These are phyloP conservation scores for Acleris holmiana DNA, from an alignment of 2,888 invertebrate genomes.

Conservation along the genomic window DNA sequence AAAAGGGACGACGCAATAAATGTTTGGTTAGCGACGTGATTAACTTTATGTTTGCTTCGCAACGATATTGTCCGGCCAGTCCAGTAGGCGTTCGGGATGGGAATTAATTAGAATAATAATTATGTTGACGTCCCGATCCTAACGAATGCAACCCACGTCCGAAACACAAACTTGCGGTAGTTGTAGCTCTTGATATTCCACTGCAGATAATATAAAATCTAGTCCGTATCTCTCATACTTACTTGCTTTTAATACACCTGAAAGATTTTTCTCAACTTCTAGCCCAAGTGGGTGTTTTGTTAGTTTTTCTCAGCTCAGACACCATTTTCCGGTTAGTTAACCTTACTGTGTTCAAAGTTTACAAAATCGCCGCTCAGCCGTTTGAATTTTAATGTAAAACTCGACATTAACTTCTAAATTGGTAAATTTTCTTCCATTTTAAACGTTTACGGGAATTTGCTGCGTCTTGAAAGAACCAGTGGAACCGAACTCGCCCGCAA, in stretches of 20 bases:
- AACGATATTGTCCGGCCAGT: conserved; percentile 31
- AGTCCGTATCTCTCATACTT: too few species aligned
- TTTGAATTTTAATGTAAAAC: conserved; percentile 32
- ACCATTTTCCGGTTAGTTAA: conserved; percentile 20
- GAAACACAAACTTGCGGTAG: conserved; percentile 2
- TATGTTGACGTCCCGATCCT: conserved; percentile 31
- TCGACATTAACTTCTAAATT: conserved; percentile 34
- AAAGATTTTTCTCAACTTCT: background rate
- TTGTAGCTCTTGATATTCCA: background rate
- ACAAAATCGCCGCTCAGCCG: conserved; percentile 10
- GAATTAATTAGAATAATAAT: conserved; percentile 38
- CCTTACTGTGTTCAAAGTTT: conserved; percentile 17
- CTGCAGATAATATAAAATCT: background rate
- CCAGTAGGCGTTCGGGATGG: conserved; percentile 31
- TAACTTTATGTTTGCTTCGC: conserved; percentile 37
- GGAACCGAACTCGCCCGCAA: conserved; percentile 35
- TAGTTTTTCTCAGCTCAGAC: conserved; percentile 1
- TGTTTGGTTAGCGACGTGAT: conserved; percentile 36
- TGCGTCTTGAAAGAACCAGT: conserved; percentile 35
- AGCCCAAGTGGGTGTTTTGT: conserved; percentile 3
- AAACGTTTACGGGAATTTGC: conserved; percentile 31
- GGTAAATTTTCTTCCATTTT: conserved; percentile 28
- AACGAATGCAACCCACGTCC: conserved; percentile 24
- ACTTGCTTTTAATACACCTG: too few species aligned
- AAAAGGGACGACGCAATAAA: conserved; percentile 37